phyloP scores from a whole-genome alignment of 2,113 vertebrate species.

The Hemiprocne comata region DNA sequence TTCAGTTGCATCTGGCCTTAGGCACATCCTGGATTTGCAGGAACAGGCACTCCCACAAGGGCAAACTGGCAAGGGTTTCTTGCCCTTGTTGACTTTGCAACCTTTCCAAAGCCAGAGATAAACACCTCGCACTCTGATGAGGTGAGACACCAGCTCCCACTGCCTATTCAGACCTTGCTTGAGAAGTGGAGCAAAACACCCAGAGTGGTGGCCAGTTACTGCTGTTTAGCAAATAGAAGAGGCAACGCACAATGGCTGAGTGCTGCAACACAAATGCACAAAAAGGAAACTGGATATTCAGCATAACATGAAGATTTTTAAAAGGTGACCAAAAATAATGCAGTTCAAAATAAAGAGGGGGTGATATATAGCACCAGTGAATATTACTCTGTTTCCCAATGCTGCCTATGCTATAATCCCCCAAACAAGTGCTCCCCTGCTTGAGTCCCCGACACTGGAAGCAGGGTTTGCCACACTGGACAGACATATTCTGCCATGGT shows the following conservation, averaged over 20 bases:
- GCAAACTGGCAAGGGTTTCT: not conserved
- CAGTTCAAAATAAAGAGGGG: not conserved
- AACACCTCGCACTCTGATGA: not conserved
- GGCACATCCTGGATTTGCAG: not conserved
- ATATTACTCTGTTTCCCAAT: not conserved
- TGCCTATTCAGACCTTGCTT: not conserved
- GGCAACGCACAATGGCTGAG: not conserved
- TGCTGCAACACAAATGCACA: not conserved
- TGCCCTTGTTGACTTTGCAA: not conserved
- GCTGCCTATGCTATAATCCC: not conserved
- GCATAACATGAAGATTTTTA: not conserved
- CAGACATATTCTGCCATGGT: not conserved
- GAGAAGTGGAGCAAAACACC: not conserved
- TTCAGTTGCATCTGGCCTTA: not conserved
- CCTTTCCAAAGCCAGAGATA: not conserved
- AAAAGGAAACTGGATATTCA: not conserved
- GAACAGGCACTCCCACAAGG: not conserved
- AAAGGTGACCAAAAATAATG: not conserved
- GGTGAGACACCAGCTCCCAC: not conserved
- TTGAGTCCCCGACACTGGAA: not conserved
- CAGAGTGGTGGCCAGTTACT: rapidly evolving
- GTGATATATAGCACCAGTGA: not conserved
- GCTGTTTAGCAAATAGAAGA: not conserved
- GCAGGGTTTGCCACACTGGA: not conserved
- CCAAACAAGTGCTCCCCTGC: not conserved